Evolutionary conservation across 2,797 vertebrate species (phyloP), one percentile per base, ranked within the genome.

Genomic region (Gadopsis marmoratus): DNA sequence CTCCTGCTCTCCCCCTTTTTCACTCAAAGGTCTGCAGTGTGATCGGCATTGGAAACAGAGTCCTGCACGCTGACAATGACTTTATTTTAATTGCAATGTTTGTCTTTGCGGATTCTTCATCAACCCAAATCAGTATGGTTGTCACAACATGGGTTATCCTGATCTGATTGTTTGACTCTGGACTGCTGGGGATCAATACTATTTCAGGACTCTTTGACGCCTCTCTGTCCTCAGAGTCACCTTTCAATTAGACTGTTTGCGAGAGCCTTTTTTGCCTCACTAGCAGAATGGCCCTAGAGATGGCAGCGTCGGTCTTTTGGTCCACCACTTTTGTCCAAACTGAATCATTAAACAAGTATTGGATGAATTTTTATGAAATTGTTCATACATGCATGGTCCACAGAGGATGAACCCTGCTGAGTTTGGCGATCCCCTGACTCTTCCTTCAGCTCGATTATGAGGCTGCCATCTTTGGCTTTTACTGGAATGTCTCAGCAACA

Each of bases 131-230:
- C 26, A 31, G 10, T 53, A 29, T 8, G 7, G 26, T 45, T 73
- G 35, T 14, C 16, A 29, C 10, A 48, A 21, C 48, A 29, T 62
- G 13, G 19, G 11, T 14, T 17, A 21, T 16, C 3, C 5, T 69
- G 51, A 31, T 60, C 17, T 55, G 7, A 41, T 35, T 33, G 61
- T 54, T 66, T 64, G 26, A 64, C 47, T 66, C 21, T 61, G 12
- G 17, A 60, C 31, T 39, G 14, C 37, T 68, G 26, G 7, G n/a
- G 21, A 35, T 64, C 33, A 58, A 50, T 58, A 33, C 0, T 64
- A 33, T 17, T 17, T 47, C 6, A n/a, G 39, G 17, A 31, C 12
- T 64, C 4, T 3, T 54, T 61, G 61, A 47, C 39, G 56, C 61
- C 12, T 31, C 26, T 26, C 31, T n/a, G 8, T 51, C 4, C 12